Evolutionary conservation across 2,797 vertebrate species (phyloP), one percentile per base, ranked within the genome.

Genomic region (Neosilurus mollespiculum): DNA sequence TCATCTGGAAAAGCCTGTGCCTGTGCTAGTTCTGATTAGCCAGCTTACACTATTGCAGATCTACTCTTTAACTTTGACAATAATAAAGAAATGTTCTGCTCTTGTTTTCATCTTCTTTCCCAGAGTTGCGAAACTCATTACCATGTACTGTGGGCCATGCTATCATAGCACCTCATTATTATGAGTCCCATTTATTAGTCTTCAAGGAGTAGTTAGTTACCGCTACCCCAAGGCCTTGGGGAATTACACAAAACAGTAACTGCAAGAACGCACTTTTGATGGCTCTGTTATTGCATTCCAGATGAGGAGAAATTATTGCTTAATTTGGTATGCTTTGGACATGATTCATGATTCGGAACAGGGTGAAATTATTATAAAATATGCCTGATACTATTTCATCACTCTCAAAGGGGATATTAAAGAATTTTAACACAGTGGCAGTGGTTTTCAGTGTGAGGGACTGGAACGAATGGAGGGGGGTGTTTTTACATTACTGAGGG

Each of bases 81-180:
- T 92, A 91, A 93, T 90, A 80, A 86, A 90, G 88, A 86, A 67
- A 56, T 83, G 83, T 22, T 18, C 59, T 20, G 77, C 73, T 34
- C 67, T 86, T 83, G 81, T 85, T 83, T 83, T 85, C 70, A 77
- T 69, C 78, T 81, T 75, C 77, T 81, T 72, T 81, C 69, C 53
- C 75, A 77, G 72, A 64, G 86, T 67, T 67, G n/a, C 30, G 61
- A 86, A 85, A 90, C 83, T 91, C 90, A 91, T 91, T 91, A 91
- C 81, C 89, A 88, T 78, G 51, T 81, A 78, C 71, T 81, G 81
- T 69, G 62, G 61, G 64, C 76, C 80, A 37, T 80, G 66, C 80
- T 64, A 84, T 86, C 77, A 82, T 49, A 73, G 80, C 78, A 85
- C 53, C 83, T 85, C 85, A 86, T 89, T 87, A 89, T 71, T 82